These are phyloP conservation scores for Pocillopora meandrina DNA, from an alignment of 92 coral and sea anemone genomes.

Conservation along the genomic window DNA sequence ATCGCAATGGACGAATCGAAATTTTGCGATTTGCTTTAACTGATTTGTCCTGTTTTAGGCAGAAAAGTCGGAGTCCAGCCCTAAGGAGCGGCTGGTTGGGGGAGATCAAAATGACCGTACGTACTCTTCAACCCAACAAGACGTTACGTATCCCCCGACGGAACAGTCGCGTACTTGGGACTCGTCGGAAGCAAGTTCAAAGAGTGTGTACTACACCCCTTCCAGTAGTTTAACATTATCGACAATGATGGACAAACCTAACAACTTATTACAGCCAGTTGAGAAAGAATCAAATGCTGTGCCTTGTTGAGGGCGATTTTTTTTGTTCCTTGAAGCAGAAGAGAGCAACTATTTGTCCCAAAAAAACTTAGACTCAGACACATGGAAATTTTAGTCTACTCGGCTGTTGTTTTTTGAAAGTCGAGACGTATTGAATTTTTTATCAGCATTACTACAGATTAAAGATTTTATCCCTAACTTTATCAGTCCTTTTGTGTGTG, in stretches of 20 bases:
- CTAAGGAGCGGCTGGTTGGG: constrained; percentile 11
- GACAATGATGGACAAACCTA: constrained; percentile 4
- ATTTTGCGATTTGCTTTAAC: background rate
- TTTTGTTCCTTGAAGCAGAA: background rate
- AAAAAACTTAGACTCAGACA: too few relatives aligned
- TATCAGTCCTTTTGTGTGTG: too few relatives aligned
- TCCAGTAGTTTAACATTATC: constrained; percentile 14
- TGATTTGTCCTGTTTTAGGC: background rate
- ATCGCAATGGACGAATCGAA: too few relatives aligned
- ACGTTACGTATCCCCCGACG: background rate
- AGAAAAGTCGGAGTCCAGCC: constrained; percentile 9
- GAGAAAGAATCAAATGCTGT: background rate
- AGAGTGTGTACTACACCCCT: constrained; percentile 35
- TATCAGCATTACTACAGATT: too few relatives aligned
- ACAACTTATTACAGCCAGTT: background rate
- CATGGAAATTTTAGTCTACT: too few relatives aligned
- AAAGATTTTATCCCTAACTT: too few relatives aligned
- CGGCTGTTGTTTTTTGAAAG: too few relatives aligned
- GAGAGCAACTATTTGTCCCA: too few relatives aligned
- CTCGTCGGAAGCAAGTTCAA: constrained; percentile 21
- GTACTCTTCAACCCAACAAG: background rate
- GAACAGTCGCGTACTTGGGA: background rate
- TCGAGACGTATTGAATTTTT: too few relatives aligned
- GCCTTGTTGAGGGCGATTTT: background rate
- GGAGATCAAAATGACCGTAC: background rate